phyloP scores from a whole-genome alignment of 2,888 invertebrate genomes.

The Cabera pusaria region DNA sequence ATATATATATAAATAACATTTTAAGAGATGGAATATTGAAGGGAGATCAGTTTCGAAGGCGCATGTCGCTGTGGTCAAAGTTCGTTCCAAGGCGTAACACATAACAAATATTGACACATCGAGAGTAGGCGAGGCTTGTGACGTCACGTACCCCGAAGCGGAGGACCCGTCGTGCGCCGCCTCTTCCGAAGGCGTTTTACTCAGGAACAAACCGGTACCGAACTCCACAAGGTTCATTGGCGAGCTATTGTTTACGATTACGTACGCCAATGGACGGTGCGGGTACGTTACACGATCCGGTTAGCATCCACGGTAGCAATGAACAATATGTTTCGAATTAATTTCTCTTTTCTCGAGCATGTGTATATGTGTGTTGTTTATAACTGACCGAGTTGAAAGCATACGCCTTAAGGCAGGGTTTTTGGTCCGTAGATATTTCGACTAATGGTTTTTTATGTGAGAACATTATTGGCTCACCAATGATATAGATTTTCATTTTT shows the following conservation, averaged over 20 bases:
- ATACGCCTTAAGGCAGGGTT: too few relatives aligned
- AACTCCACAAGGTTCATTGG: slow-evolving; percentile 98
- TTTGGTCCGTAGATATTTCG: too few relatives aligned
- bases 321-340: slow-evolving; percentile 73
- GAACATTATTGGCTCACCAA: too few relatives aligned
- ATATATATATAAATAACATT: too few relatives aligned
- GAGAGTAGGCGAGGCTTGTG: slow-evolving; percentile 54
- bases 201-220: slow-evolving; percentile 96
- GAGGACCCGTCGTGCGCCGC: slow-evolving; percentile 87
- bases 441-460: too few relatives aligned
- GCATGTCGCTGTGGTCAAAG: slow-evolving; percentile 43
- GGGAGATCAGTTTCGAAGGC: too few relatives aligned
- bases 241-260: slow-evolving; percentile 81
- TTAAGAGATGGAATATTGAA: too few relatives aligned
- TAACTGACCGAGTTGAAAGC: too few relatives aligned
- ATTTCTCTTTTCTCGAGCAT: slow-evolving; percentile 44
- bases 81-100: slow-evolving; percentile 54
- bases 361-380: slow-evolving; percentile 53
- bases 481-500: too few relatives aligned
- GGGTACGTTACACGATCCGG: slow-evolving; percentile 56
- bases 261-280: slow-evolving; percentile 55
- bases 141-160: slow-evolving; percentile 85
- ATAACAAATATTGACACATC: slow-evolving; percentile 65
- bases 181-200: slow-evolving; percentile 96
- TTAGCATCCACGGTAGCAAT: slow-evolving; percentile 78